phyloP scores from a whole-genome alignment of 1,140 invertebrate species.

The Platyscapa corneri region DNA sequence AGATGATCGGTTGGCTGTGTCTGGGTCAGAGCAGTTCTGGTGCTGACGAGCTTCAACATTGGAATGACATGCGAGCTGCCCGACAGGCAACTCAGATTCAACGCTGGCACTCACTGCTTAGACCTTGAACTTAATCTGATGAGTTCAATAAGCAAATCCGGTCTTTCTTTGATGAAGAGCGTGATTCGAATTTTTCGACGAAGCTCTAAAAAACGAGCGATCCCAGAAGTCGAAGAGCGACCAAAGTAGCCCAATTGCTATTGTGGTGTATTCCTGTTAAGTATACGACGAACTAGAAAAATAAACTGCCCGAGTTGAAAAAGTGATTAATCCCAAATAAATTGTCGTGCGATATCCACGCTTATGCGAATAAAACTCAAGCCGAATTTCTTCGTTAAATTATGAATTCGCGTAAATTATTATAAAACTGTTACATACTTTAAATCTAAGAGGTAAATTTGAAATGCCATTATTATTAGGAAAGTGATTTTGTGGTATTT shows the following conservation, averaged over 20 bases:
- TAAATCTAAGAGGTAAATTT: background rate
- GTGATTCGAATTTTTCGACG: background rate
- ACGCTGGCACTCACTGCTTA: constrained; percentile 71
- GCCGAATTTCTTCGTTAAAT: constrained; percentile 7
- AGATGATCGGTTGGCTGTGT: constrained; percentile 97
- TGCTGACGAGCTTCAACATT: constrained; percentile 93
- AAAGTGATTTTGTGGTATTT: background rate
- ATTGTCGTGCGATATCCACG: no score
- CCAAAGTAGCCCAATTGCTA: background rate
- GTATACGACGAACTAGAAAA: background rate
- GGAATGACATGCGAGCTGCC: constrained; percentile 89
- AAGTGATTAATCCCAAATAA: background rate
- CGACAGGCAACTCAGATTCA: constrained; percentile 68
- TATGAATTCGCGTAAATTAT: background rate
- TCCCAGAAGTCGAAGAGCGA: background rate
- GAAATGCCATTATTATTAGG: background rate
- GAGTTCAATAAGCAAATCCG: background rate
- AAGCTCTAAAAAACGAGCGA: background rate
- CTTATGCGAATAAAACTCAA: constrained; percentile 23
- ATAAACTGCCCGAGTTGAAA: background rate
- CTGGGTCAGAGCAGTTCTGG: constrained; percentile 93
- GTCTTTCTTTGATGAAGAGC: background rate
- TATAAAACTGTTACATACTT: background rate
- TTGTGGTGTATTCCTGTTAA: background rate
- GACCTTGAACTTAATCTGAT: constrained; percentile 62